Base-by-base conservation (phyloP, 2,888 invertebrate species). In the Nipponacmea schrenckii region DNA sequence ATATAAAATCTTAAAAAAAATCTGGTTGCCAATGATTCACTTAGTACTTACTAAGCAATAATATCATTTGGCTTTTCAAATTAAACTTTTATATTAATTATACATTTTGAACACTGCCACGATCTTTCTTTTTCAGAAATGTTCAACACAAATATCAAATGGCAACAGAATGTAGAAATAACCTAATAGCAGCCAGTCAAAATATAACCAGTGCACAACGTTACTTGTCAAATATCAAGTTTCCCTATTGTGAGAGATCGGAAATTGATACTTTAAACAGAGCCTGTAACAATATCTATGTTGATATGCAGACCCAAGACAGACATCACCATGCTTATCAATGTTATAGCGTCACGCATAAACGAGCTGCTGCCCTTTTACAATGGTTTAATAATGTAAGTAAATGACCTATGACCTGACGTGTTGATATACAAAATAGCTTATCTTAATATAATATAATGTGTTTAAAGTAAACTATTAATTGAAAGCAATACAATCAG, bases 301-400 rank as follows among this genome's bases (percentile, higher is more conserved):
- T 90, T 68, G 91, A 91, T 80, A 90, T 91, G 87, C 89, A 89
- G 80, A 86, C 87, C 1, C 77, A 83, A 8, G 87, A 88, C 0
- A 81, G 90, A 27, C 89, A 90, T 71, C 74, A 80, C 20, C 89
- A 90, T 82, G 90, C 91, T 0, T 77, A 87, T 5, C 83, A 88
- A 66, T 89, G 90, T 72, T 91, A 90, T 83, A 84, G 85, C 66
- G 86, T 87, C 20, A 91, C 90, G 2, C 89, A 89, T 78, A 86
- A 88, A 75, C 84, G 91, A 70, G 85, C 89, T 56, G 87, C 87
- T 4, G 90, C 91, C 1, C 82, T 91, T 4, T 83, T 90, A 14
- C 91, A 91, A 77, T 91, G 91, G 91, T 91, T 91, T 80, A 89
- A 90, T 75, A 88, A 89, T 79, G 90, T 90, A 78, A 80, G 83